Base-by-base conservation (phyloP, 2,113 vertebrate genomes). In the Trogon melanurus region DNA sequence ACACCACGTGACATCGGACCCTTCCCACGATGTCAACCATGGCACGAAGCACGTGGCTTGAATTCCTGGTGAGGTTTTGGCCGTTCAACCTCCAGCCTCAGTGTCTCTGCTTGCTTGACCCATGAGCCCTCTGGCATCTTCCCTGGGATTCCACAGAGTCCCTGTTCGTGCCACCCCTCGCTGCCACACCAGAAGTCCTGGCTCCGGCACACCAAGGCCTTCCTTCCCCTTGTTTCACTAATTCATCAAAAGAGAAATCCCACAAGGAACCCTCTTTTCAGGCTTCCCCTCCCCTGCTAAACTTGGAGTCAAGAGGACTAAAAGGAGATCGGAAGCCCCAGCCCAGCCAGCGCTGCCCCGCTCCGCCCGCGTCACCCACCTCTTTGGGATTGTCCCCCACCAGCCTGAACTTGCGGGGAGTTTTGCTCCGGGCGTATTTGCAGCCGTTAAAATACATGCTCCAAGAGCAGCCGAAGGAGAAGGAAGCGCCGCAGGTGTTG, bases 401-500 rank as follows among this genome's bases (percentile, higher is more conserved):
- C 48, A 99, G 98, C 89, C 99, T 97, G 98, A 99, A 99, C 98
- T 99, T 99, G 95, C 99, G 99, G 8, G 99, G 99, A 1, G 96
- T 98, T 98, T 99, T 99, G 97, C 99, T 99, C 41, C 99, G 99
- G 25, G 99, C 99, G 4, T 99, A 99, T 81, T 99, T 99, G 97
- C 99, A 99, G 91, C 99, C 99, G 0, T 99, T 99, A 91, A 99
- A 99, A 95, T 99, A 99, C 99, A 99, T 99, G 96, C 99, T 99
- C 99, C 99, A 99, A 51, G 99, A 99, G 88, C 99, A 99, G 85
- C 99, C 99, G 3, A 99, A 99, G 92, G 99, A 99, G 97, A 99
- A 99, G 92, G 99, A 99, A 82, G 99, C 99, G 5, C 99, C 99
- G 5, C 99, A 99, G 85, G 97, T 98, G 78, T 99, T 99, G 32